phyloP scores from a whole-genome alignment of 1,140 invertebrate species.

The Cydia splendana region DNA sequence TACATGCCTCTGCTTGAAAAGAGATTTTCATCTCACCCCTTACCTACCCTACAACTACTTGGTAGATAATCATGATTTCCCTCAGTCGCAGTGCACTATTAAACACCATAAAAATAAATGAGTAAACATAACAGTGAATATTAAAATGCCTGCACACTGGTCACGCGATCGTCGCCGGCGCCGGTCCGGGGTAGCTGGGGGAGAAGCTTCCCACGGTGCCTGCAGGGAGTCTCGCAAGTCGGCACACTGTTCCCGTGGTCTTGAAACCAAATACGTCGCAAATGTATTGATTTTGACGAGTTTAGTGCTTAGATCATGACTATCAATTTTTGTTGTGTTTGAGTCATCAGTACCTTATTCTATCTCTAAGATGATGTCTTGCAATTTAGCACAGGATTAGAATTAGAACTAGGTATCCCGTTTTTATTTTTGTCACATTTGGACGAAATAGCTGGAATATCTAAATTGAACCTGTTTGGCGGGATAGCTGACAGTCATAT shows the following conservation, averaged over 20 bases:
- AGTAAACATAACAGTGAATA: conserved; percentile 8
- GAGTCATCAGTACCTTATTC: too few species aligned
- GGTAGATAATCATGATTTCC: too few species aligned
- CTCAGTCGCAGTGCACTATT: too few species aligned
- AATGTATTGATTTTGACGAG: not conserved
- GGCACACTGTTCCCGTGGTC: not conserved
- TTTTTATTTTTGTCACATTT: not conserved
- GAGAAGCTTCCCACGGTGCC: conserved; percentile 41
- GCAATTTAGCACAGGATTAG: too few species aligned
- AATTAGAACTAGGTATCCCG: too few species aligned
- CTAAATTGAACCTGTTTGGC: not conserved
- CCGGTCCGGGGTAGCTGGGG: conserved; percentile 30
- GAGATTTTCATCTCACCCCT: too few species aligned
- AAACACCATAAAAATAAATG: not conserved
- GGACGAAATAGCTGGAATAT: not conserved
- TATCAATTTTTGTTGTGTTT: too few species aligned
- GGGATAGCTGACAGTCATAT: too few species aligned
- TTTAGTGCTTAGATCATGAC: too few species aligned
- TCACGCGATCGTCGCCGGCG: conserved; percentile 15
- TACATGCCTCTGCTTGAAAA: too few species aligned
- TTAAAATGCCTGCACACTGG: conserved; percentile 19
- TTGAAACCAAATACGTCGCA: not conserved
- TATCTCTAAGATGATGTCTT: too few species aligned
- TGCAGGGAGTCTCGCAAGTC: not conserved
- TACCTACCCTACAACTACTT: too few species aligned